Evolutionary conservation across 2,888 invertebrate genomes (phyloP).

Genomic region (Blastobasis lacticolella): DNA sequence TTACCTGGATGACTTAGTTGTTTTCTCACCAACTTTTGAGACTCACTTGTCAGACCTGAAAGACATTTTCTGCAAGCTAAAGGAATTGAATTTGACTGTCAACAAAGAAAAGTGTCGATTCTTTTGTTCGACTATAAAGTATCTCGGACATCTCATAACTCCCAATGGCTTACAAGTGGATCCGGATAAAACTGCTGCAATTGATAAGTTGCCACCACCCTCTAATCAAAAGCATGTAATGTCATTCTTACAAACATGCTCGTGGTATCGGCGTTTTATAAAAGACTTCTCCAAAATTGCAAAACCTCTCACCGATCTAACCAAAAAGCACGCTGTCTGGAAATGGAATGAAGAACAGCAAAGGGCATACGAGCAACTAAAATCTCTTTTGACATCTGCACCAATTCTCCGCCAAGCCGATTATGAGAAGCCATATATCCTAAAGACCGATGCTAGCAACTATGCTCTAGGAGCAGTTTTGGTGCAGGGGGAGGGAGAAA

Average conservation of each 20-base stretch:
- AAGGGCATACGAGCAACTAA: not conserved
- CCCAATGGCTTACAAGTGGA: slow-evolving; percentile 15
- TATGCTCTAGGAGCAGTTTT: slow-evolving; percentile 24
- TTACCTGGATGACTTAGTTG: slow-evolving; percentile 22
- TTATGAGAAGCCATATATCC: slow-evolving; percentile 5
- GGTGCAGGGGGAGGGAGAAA: slow-evolving; percentile 19
- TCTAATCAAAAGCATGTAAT: slow-evolving; percentile 6
- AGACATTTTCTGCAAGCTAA: slow-evolving; percentile 15
- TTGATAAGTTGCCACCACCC: slow-evolving; percentile 8
- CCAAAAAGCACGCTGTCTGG: slow-evolving; percentile 5
- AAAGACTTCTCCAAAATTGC: slow-evolving; percentile 8
- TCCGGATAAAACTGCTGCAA: slow-evolving; percentile 16
- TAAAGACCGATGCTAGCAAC: slow-evolving; percentile 16
- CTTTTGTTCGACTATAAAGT: slow-evolving; percentile 11
- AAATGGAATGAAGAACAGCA: slow-evolving; percentile 1
- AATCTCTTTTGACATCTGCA: not conserved
- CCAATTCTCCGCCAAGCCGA: slow-evolving; percentile 13
- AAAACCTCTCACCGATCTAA: slow-evolving; percentile 13
- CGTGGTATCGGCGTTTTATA: slow-evolving; percentile 15
- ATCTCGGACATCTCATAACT: slow-evolving; percentile 14
- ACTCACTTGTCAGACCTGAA: slow-evolving; percentile 15
- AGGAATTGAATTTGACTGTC: slow-evolving; percentile 16
- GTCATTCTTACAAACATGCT: slow-evolving; percentile 5
- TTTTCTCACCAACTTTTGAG: slow-evolving; percentile 18
- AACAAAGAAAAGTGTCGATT: slow-evolving; percentile 15